Conservation (phyloP, 2,888 invertebrate species). For the Parelbella ahira region DNA sequence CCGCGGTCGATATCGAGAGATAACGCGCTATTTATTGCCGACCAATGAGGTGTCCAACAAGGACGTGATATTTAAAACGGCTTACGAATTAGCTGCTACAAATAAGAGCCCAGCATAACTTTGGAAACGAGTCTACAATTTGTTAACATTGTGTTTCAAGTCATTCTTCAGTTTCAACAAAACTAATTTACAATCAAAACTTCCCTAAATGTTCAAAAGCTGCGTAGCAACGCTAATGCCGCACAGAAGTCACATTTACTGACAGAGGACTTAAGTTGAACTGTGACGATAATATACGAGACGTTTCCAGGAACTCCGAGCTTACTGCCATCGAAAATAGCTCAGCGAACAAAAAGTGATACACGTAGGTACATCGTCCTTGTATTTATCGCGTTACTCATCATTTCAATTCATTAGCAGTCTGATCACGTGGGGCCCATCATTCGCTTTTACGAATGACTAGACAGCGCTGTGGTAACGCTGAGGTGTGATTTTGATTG, state of each 20-base stretch:
- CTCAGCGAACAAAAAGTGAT: conserved; percentile 16
- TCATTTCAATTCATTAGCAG: conserved; percentile 43
- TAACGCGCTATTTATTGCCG: conserved; percentile 72
- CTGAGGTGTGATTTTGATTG: conserved; percentile 42
- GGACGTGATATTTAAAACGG: conserved; percentile 65
- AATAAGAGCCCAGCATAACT: conserved; percentile 49
- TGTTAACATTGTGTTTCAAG: conserved; percentile 10
- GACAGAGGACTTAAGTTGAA: no score
- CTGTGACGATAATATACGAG: not conserved
- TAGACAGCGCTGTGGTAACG: conserved; percentile 41
- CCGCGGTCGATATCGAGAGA: conserved; percentile 75
- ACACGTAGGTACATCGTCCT: conserved; percentile 14
- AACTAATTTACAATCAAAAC: no score
- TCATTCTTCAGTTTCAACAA: no score
- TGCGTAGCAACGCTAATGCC: no score
- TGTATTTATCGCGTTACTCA: conserved; percentile 38
- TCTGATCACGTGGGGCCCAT: conserved; percentile 47
- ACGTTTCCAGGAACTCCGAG: not conserved
- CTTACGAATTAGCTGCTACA: conserved; percentile 65
- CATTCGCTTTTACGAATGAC: conserved; percentile 44
- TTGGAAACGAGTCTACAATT: conserved; percentile 26
- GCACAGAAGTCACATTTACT: no score
- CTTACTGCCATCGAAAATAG: conserved; percentile 10
- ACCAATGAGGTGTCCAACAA: conserved; percentile 68
- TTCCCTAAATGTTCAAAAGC: no score